Percentiles rank a stretch among this genome's conserved stretches.
These are phyloP conservation scores for Panonychus citri DNA, from an alignment of 1,140 invertebrate species.

Conservation along the genomic window DNA sequence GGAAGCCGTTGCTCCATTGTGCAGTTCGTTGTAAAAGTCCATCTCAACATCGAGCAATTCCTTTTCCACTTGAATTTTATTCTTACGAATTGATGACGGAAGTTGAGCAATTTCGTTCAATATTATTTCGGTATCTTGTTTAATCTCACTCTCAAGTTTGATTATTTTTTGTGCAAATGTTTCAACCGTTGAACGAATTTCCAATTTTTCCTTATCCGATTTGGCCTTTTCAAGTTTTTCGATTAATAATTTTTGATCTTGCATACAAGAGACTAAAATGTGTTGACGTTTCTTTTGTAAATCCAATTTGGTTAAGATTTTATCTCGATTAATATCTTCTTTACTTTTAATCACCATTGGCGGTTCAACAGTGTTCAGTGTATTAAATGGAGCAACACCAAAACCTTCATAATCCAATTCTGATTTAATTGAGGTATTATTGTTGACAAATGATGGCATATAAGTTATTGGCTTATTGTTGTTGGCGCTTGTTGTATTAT, in stretches of 20 bases:
- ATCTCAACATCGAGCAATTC: slow-evolving; percentile 67
- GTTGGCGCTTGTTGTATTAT: too few relatives aligned
- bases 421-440: too few relatives aligned
- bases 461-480: too few relatives aligned
- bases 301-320: neutral
- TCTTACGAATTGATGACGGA: neutral
- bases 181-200: neutral
- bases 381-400: too few relatives aligned
- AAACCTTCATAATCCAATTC: too few relatives aligned
- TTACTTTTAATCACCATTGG: too few relatives aligned
- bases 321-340: neutral
- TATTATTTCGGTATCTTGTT: neutral
- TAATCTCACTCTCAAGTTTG: neutral
- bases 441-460: too few relatives aligned
- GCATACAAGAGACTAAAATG: neutral
- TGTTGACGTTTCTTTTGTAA: slow-evolving; percentile 5
- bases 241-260: neutral
- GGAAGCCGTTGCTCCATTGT: slow-evolving; percentile 45
- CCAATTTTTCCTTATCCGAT: neutral
- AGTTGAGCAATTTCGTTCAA: neutral
- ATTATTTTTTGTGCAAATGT: neutral
- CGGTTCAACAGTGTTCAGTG: too few relatives aligned
- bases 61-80: slow-evolving; percentile 36
- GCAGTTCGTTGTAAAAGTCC: slow-evolving; percentile 58
- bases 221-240: slow-evolving; percentile 1